Conservation (phyloP, 1,140 invertebrate genomes). For the Macrostomum lignano region DNA sequence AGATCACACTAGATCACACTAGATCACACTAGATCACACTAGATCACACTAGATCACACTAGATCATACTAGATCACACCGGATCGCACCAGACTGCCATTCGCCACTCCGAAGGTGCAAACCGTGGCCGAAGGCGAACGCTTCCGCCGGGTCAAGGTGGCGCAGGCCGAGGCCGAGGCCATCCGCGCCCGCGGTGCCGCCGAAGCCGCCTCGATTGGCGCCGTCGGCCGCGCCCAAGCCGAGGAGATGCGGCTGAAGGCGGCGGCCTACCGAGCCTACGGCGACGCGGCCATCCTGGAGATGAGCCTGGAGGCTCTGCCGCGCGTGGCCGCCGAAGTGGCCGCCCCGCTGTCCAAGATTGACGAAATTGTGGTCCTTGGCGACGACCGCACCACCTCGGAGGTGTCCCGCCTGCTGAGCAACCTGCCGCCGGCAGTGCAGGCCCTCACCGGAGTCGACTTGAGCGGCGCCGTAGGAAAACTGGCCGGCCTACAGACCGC, state of each 20-base stretch:
- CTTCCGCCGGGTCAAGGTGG: conserved; percentile 58
- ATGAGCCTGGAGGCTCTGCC: conserved; percentile 67
- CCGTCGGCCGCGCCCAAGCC: conserved; percentile 66
- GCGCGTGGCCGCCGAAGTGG: conserved; percentile 72
- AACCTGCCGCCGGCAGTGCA: conserved; percentile 68
- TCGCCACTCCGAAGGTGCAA: too few species aligned
- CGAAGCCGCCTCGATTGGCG: conserved; percentile 56
- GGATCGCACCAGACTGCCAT: too few species aligned
- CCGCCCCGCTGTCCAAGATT: conserved; percentile 66
- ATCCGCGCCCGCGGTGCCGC: conserved; percentile 60
- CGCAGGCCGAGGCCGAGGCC: conserved; percentile 60
- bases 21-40: too few species aligned
- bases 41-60: too few species aligned
- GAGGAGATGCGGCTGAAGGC: conserved; percentile 75
- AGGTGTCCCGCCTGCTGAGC: conserved; percentile 52
- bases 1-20: too few species aligned
- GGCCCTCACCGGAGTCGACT: conserved; percentile 66
- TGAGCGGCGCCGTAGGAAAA: too few species aligned
- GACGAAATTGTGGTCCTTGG: conserved; percentile 82
- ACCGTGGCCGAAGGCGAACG: conserved; percentile 61
- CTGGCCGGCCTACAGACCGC: too few species aligned
- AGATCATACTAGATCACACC: too few species aligned
- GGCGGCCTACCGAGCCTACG: conserved; percentile 69
- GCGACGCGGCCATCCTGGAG: conserved; percentile 66
- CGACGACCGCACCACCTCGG: conserved; percentile 42